Evolutionary conservation across 1,140 invertebrate species (phyloP).

Genomic region (Drosophila busckii): DNA sequence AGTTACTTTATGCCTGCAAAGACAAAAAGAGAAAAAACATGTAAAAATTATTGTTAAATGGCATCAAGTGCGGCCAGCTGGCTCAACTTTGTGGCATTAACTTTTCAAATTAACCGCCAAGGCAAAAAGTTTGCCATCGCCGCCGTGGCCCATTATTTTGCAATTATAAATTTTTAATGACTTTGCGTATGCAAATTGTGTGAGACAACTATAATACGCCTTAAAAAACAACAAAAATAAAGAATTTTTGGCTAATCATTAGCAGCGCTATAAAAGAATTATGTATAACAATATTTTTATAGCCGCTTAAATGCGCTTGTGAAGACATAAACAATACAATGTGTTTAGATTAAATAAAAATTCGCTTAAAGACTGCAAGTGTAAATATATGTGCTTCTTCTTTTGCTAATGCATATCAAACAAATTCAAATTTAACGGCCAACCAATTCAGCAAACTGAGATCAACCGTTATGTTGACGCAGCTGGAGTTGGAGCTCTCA

Average conservation of each 20-base stretch:
- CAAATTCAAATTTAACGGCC: too few relatives aligned
- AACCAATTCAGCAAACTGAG: too few relatives aligned
- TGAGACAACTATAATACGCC: conserved; percentile 41
- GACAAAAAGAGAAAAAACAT: neutral
- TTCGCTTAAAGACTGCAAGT: too few relatives aligned
- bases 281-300: conserved; percentile 22
- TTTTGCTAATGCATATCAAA: too few relatives aligned
- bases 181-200: conserved; percentile 57
- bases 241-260: conserved; percentile 32
- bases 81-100: conserved; percentile 14
- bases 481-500: too few relatives aligned
- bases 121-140: neutral
- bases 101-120: conserved; percentile 33
- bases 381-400: too few relatives aligned
- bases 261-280: neutral
- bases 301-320: too few relatives aligned
- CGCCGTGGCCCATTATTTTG: conserved; percentile 45
- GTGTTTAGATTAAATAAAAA: too few relatives aligned
- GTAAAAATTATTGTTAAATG: neutral
- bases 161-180: conserved; percentile 65
- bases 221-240: conserved; percentile 22
- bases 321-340: too few relatives aligned
- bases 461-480: too few relatives aligned
- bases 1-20: neutral
- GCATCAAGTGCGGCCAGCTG: neutral